A percentile compares a stretch with the other conserved stretches of the same genome.
These are phyloP conservation scores for Troglohyphantes excavatus DNA, from an alignment of 2,888 invertebrate species.

Conservation along the genomic window DNA sequence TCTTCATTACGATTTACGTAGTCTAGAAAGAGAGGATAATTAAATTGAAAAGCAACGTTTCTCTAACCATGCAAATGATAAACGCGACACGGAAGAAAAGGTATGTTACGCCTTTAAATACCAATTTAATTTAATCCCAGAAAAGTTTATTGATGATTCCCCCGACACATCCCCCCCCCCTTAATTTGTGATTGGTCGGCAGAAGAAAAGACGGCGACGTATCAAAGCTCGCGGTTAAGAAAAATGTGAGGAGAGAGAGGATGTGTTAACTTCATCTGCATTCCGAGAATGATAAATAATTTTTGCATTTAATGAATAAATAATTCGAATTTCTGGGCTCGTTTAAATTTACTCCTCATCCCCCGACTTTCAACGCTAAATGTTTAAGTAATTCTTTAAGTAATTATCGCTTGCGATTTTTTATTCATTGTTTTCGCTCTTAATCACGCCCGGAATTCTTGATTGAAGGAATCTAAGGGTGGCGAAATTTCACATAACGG, in stretches of 20 bases:
- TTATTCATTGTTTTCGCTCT: conserved; percentile 51
- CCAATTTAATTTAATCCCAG: conserved; percentile 78
- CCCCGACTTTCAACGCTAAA: conserved; percentile 52
- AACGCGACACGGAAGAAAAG: conserved; percentile 63
- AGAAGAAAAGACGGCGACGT: conserved; percentile 69
- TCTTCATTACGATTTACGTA: conserved; percentile 52
- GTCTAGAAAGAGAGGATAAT: conserved; percentile 70
- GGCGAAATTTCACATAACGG: conserved; percentile 13
- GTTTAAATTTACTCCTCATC: conserved; percentile 72
- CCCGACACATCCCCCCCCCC: conserved; percentile 59
- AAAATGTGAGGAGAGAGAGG: conserved; percentile 37
- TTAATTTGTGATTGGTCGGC: conserved; percentile 75
- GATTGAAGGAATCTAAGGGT: conserved; percentile 40
- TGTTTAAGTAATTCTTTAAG: conserved; percentile 77
- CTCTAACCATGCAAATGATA: conserved; percentile 51
- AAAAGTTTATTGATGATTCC: conserved; percentile 63
- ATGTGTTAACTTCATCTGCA: conserved; percentile 76
- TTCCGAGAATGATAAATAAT: conserved; percentile 76
- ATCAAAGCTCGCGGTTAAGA: conserved; percentile 71
- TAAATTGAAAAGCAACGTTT: conserved; percentile 75
- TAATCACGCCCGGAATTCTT: conserved; percentile 29
- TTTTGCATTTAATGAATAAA: conserved; percentile 79
- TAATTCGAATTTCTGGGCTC: conserved; percentile 71
- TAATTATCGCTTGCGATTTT: conserved; percentile 60
- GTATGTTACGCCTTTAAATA: conserved; percentile 74